Evolutionary conservation across 2,113 vertebrate species (phyloP).

Genomic region (Colaptes auratus): DNA sequence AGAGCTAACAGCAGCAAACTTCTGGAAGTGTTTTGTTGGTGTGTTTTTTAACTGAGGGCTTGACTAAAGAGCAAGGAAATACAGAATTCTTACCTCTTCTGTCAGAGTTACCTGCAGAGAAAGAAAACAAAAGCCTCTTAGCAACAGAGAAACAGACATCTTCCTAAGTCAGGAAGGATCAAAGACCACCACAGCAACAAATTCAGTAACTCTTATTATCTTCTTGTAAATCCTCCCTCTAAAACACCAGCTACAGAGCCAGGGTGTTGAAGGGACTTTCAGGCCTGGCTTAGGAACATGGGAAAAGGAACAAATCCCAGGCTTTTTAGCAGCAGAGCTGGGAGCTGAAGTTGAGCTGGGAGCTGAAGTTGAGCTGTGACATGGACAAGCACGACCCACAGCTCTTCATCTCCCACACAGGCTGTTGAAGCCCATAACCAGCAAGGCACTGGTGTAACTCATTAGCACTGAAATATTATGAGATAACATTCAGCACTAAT

Average conservation of each 20-base stretch:
- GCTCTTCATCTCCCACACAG: background rate
- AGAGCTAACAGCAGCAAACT: background rate
- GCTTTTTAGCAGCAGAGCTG: background rate
- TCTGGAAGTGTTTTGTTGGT: background rate
- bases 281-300: background rate
- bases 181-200: slow-evolving; percentile 29
- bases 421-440: background rate
- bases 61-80: background rate
- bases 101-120: slow-evolving; percentile 77
- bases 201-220: slow-evolving; percentile 2
- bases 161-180: slow-evolving; percentile 23
- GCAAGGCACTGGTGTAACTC: background rate
- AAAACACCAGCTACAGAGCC: background rate
- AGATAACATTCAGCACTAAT: background rate
- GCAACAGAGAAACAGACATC: slow-evolving; percentile 17
- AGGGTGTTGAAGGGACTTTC: background rate
- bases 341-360: background rate
- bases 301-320: background rate
- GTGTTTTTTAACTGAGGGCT: background rate
- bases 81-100: slow-evolving; percentile 72
- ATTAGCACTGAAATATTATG: background rate
- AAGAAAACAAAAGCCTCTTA: slow-evolving; percentile 67
- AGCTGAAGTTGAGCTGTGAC: background rate
- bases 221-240: background rate
- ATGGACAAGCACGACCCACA: background rate